Evolutionary conservation across 1,140 invertebrate genomes (phyloP).

Genomic region (Diachasma alloeum): DNA sequence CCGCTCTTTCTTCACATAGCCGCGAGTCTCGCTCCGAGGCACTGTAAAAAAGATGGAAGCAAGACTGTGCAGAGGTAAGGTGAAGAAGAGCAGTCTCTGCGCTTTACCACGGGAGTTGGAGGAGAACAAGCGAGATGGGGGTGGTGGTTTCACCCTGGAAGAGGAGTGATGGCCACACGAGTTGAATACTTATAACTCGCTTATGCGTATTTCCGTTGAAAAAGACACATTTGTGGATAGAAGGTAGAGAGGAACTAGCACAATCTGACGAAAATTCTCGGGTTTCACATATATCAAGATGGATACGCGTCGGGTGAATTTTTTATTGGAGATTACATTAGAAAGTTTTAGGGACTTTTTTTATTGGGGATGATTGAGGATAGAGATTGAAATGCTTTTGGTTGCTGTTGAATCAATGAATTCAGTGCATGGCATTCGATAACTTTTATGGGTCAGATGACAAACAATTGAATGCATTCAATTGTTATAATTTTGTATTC

Average conservation of each 20-base stretch:
- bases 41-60: constrained; percentile 21
- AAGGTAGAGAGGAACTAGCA: neutral
- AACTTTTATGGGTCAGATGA: no score
- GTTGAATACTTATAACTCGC: constrained; percentile 40
- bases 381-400: no score
- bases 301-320: neutral
- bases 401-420: no score
- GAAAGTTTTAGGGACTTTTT: neutral
- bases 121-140: constrained; percentile 2
- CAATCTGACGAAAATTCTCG: constrained; percentile 1
- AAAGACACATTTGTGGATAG: constrained; percentile 18
- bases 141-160: neutral
- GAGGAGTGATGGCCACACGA: constrained; percentile 16
- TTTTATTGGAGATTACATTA: neutral
- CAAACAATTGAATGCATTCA: no score
- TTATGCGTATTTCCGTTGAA: constrained; percentile 30
- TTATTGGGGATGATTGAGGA: no score
- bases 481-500: no score
- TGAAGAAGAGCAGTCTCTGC: constrained; percentile 14
- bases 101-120: constrained; percentile 7
- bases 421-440: no score
- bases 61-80: constrained; percentile 1
- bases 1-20: neutral
- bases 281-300: neutral
- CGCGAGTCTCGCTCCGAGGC: constrained; percentile 14